Evolutionary conservation across 2,113 vertebrate genomes (phyloP), one percentile per base, ranked within the genome.

Genomic region (Gavia stellata): DNA sequence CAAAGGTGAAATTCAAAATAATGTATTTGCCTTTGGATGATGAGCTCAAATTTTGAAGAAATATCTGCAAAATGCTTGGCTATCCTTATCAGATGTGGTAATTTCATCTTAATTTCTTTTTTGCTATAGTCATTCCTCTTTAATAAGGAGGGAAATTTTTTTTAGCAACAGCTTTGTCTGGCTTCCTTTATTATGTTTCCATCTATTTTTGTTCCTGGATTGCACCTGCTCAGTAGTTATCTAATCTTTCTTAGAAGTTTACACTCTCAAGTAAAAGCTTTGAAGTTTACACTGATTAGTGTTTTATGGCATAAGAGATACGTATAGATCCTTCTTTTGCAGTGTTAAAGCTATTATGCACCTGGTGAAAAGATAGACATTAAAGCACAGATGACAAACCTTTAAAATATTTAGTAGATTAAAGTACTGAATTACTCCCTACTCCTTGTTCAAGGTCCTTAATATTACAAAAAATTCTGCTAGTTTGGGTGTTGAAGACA

Each of bases 161-260:
- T 81, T 87, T 86, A 96, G 94, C 93, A 94, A 78, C 95, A 93
- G 87, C 86, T 97, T 95, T 96, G 95, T 93, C 90, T 81, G 70
- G 56, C 68, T 92, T 97, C 59, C 93, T 97, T 93, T 96, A 91
- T 95, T 94, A 49, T 33, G 44, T 83, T 92, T 91, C 79, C 47
- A 72, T 95, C 65, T 93, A 90, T 94, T 94, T 90, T 84, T 93
- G 70, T 94, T 96, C 84, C 94, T 97, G 92, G 81, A 96, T 94
- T 97, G 96, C 97, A 98, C 98, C 98, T 99, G 98, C 97, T 94
- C 53, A 67, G 86, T 81, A 94, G 90, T 88, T 96, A 97, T 97
- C 97, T 97, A 91, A 97, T 96, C 95, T 97, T 96, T 93, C 97
- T 97, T 96, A 94, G 91, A 97, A 96, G 92, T 97, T 97, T 97